These are phyloP conservation scores for Hydriomena furcata DNA, from an alignment of 2,888 invertebrate species.

Conservation along the genomic window DNA sequence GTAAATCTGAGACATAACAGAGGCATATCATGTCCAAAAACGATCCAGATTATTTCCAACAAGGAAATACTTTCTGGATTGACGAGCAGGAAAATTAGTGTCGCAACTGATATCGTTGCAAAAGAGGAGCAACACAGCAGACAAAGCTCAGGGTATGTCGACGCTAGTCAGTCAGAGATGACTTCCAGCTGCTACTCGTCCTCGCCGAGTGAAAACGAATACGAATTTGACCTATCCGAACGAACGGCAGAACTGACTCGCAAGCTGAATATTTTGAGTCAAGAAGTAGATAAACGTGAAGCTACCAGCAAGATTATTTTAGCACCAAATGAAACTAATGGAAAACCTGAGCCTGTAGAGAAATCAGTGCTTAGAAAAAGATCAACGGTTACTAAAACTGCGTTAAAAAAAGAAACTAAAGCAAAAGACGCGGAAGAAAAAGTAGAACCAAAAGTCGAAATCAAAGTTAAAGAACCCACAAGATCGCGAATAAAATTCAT, in stretches of 20 bases:
- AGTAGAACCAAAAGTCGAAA: constrained; percentile 46
- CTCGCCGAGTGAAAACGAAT: constrained; percentile 80
- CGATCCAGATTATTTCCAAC: constrained; percentile 77
- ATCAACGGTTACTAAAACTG: constrained; percentile 46
- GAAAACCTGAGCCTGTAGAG: constrained; percentile 39
- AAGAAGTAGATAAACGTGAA: constrained; percentile 64
- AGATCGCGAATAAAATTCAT: constrained; percentile 72
- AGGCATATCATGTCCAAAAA: constrained; percentile 80
- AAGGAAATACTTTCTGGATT: constrained; percentile 81
- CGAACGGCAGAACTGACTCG: constrained; percentile 72
- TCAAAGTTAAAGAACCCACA: constrained; percentile 49
- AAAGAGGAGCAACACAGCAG: constrained; percentile 60
- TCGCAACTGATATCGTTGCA: constrained; percentile 33
- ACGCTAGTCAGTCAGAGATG: constrained; percentile 80
- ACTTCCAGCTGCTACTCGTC: constrained; percentile 80
- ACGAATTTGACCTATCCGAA: constrained; percentile 75
- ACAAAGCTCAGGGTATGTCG: constrained; percentile 75
- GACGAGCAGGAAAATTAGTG: constrained; percentile 61
- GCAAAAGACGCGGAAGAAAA: constrained; percentile 50
- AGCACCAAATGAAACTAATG: constrained; percentile 45
- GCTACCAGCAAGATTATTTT: constrained; percentile 53
- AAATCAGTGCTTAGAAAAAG: constrained; percentile 62
- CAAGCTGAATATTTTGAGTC: constrained; percentile 71
- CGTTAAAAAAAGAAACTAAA: constrained; percentile 46
- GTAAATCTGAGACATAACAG: constrained; percentile 58